Conservation (phyloP, 2,113 vertebrate genomes). For the Callopanchax toddi region DNA sequence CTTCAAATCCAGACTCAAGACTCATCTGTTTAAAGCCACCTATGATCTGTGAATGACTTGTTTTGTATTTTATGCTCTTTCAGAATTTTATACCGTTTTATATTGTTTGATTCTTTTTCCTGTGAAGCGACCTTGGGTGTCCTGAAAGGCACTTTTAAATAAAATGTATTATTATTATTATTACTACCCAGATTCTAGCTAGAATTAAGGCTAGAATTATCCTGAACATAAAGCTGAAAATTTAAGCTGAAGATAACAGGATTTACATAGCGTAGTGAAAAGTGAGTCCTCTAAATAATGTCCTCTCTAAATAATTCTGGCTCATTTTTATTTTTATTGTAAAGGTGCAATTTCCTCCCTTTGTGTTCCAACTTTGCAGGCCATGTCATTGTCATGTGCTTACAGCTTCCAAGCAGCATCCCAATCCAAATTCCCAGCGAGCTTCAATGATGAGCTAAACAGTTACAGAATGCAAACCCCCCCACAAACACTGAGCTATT, state of each 20-base stretch:
- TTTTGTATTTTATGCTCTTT: too few species aligned
- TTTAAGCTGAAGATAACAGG: background rate
- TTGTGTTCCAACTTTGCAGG: conserved; percentile 25
- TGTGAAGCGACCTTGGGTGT: too few species aligned
- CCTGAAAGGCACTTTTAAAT: too few species aligned
- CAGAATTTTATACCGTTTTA: too few species aligned
- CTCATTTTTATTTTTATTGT: background rate
- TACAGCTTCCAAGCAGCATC: conserved; percentile 43
- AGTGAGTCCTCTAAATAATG: too few species aligned
- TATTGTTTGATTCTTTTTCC: too few species aligned
- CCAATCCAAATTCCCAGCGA: conserved; percentile 66
- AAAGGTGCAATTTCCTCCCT: conserved; percentile 8
- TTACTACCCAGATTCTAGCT: too few species aligned
- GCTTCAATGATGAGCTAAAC: conserved; percentile 52
- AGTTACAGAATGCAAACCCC: conserved; percentile 25
- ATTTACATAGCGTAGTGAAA: background rate
- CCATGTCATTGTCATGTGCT: conserved; percentile 29
- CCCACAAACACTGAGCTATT: background rate
- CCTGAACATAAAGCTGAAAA: conserved; percentile 10
- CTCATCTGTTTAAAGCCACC: too few species aligned
- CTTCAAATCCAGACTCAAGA: too few species aligned
- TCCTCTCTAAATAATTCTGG: background rate
- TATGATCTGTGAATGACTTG: too few species aligned
- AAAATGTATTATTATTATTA: too few species aligned
- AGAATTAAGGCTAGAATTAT: too few species aligned